Evolutionary conservation across 92 coral and sea anemone genomes (phyloP), one percentile per base, ranked within the genome.

Genomic region (Palythoa grandis): DNA sequence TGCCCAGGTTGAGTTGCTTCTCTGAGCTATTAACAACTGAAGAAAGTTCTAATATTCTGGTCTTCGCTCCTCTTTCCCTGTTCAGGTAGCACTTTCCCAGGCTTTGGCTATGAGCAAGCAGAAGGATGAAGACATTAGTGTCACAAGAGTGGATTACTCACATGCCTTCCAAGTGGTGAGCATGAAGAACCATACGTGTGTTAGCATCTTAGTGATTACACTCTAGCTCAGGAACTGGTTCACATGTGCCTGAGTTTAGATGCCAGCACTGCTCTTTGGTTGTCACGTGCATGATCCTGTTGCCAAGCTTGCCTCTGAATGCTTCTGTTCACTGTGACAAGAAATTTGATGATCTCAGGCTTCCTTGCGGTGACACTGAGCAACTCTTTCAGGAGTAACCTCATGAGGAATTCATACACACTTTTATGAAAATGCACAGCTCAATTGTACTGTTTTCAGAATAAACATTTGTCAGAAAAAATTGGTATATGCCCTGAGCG

Each of bases 111-210:
- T 80, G 73, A 35, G 72, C 76, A 23, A 84, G 82, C 14, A 89
- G 68, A 25, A 84, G 79, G 63, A 88, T 20, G 17, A 88, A 77
- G 71, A 89, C 92, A 74, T 85, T 83, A 58, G 78, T 79, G 72
- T 79, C 86, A 29, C 76, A 78, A 50, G 83, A 65, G 74, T 88
- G 93, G 72, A 86, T 78, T 70, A 83, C 79, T 43, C 90, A 79
- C 76, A 24, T 39, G 20, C 91, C 87, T 4, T 86, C 82, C 9
- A 92, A 92, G 38, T 93, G 96, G 54, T 74, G 86, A 6, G 91
- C 95, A 74, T 93, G 93, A 23, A 88, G 88, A 54, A 90, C 38
- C 74, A 93, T 90, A 43, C 93, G 86, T 43, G 94, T 92, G 56
- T 87, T 85, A 8, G 91, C 90, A 37, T 91, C 94, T 83, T 91